phyloP scores from a whole-genome alignment of 2,888 invertebrate species.

The Rutpela maculata region DNA sequence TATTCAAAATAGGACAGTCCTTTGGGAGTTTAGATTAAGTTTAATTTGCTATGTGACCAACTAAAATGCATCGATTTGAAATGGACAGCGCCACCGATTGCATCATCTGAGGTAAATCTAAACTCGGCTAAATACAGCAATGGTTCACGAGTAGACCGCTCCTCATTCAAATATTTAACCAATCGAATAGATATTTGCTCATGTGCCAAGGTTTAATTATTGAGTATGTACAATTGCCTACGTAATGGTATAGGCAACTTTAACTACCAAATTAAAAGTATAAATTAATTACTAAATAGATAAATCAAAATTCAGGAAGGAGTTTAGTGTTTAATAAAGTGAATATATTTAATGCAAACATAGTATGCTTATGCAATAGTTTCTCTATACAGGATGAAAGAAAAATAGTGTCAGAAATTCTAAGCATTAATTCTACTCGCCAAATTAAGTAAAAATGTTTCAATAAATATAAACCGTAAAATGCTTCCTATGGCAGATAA shows the following conservation, averaged over 20 bases:
- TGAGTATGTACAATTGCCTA: constrained; percentile 18
- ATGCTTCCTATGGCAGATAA: no score
- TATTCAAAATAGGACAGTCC: neutral
- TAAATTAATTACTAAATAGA: constrained; percentile 3
- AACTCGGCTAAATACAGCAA: constrained; percentile 39
- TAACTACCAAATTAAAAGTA: constrained; percentile 15
- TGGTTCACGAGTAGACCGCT: constrained; percentile 43
- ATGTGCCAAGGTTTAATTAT: constrained; percentile 46
- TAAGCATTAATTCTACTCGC: no score
- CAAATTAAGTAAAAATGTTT: no score
- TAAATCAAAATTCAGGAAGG: neutral
- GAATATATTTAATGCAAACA: no score
- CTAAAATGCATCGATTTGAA: constrained; percentile 14
- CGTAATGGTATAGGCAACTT: neutral
- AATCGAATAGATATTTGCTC: constrained; percentile 48
- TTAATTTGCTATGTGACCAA: constrained; percentile 2
- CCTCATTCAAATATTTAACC: constrained; percentile 46
- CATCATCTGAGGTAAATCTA: constrained; percentile 23
- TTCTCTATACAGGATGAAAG: no score
- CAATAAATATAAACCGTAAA: no score
- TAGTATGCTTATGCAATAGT: no score
- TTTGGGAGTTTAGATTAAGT: neutral
- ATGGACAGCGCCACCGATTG: neutral
- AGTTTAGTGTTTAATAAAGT: no score
- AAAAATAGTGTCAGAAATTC: no score